Percentiles rank a stretch among this genome's conserved stretches.
Evolutionary conservation across 2,888 invertebrate genomes (phyloP).

Genomic region (Phragmatobia fuliginosa): DNA sequence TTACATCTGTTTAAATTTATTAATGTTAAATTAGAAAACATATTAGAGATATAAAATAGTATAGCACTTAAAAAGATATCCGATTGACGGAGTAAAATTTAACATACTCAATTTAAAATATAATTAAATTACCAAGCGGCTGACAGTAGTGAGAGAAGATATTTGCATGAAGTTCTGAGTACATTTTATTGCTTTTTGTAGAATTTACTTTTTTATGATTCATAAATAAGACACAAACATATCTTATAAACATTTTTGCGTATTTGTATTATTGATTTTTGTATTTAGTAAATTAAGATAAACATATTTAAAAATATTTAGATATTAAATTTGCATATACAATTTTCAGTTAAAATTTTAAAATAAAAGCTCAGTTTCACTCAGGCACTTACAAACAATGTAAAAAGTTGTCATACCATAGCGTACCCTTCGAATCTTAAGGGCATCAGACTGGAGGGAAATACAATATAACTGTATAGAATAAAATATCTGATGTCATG

Average conservation of each 20-base stretch:
- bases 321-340: neutral
- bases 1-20: neutral
- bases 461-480: slow-evolving; percentile 3
- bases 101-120: neutral
- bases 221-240: neutral
- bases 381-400: neutral
- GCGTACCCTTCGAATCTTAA: neutral
- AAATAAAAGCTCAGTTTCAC: neutral
- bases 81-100: neutral
- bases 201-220: too few relatives aligned
- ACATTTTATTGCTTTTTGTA: too few relatives aligned
- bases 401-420: neutral
- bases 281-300: neutral
- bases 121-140: neutral
- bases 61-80: neutral
- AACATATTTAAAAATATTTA: neutral
- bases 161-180: neutral
- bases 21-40: neutral
- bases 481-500: slow-evolving; percentile 16
- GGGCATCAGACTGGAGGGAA: neutral
- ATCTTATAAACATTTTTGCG: too few relatives aligned
- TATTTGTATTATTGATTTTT: too few relatives aligned
- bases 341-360: neutral
- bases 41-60: too few relatives aligned
- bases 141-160: neutral